Evolutionary conservation across 2,113 vertebrate species (phyloP).

Genomic region (Cryptotis parvus): DNA sequence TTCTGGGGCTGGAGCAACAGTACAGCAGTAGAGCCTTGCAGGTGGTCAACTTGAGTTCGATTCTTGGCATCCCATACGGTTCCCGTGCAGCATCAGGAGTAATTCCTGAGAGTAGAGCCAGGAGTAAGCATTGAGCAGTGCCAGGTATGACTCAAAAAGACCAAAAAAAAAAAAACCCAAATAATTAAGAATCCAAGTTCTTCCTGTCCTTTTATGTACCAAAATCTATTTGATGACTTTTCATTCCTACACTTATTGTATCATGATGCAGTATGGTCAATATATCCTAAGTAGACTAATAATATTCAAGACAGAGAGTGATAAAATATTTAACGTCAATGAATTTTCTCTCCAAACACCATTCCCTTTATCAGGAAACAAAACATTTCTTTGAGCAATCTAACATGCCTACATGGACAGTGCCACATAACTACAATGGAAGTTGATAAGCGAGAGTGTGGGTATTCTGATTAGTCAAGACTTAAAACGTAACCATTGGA

Average conservation of each 20-base stretch:
- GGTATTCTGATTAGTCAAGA: background rate
- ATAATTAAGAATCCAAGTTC: too few relatives aligned
- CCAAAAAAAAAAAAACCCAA: too few relatives aligned
- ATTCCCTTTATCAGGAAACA: slow-evolving; percentile 20
- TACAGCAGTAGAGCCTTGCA: too few relatives aligned
- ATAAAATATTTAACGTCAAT: background rate
- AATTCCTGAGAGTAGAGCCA: too few relatives aligned
- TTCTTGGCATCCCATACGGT: too few relatives aligned
- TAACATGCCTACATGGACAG: background rate
- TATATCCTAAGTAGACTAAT: background rate
- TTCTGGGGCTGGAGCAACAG: too few relatives aligned
- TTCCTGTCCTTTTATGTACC: background rate
- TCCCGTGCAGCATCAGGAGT: too few relatives aligned
- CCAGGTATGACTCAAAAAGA: too few relatives aligned
- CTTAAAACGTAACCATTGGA: background rate
- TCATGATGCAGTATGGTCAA: background rate
- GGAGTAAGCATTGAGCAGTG: too few relatives aligned
- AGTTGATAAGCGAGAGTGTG: background rate
- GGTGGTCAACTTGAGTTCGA: too few relatives aligned
- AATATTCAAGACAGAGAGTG: background rate
- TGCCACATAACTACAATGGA: background rate
- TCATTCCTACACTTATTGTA: background rate
- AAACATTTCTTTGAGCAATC: background rate
- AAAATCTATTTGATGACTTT: background rate
- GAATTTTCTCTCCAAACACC: background rate